These are phyloP conservation scores for Rugalucina vietnamica DNA, from an alignment of 2,888 invertebrate genomes.

Conservation along the genomic window DNA sequence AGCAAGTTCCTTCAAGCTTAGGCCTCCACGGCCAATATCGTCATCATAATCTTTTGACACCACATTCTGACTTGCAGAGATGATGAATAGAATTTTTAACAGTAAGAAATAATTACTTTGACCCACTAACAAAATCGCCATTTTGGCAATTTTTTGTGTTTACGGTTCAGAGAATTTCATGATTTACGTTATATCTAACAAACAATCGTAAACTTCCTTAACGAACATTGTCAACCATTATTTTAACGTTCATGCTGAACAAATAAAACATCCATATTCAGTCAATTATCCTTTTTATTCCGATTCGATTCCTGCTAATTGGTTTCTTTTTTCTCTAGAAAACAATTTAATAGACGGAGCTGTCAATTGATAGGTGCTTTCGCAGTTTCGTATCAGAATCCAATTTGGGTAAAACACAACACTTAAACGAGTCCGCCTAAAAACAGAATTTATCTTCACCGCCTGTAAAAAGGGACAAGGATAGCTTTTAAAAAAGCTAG, in stretches of 20 bases:
- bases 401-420: too few species aligned
- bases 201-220: neutral
- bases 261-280: neutral
- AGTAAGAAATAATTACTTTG: slow-evolving; percentile 14
- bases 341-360: neutral
- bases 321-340: neutral
- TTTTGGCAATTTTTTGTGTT: slow-evolving; percentile 36
- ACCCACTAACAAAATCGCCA: slow-evolving; percentile 54
- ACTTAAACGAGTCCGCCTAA: too few species aligned
- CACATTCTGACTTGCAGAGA: too few species aligned
- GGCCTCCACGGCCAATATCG: slow-evolving; percentile 20
- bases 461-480: too few species aligned
- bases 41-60: neutral
- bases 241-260: neutral
- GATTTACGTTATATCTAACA: neutral
- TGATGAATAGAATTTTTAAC: too few species aligned
- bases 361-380: neutral
- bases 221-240: neutral
- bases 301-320: neutral
- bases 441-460: too few species aligned
- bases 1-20: slow-evolving; percentile 52
- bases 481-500: too few species aligned
- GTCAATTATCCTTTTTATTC: neutral
- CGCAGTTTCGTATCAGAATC: slow-evolving; percentile 3
- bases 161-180: slow-evolving; percentile 10